These are phyloP conservation scores for Lagorchestes hirsutus DNA, from an alignment of 2,797 vertebrate species.

Conservation along the genomic window DNA sequence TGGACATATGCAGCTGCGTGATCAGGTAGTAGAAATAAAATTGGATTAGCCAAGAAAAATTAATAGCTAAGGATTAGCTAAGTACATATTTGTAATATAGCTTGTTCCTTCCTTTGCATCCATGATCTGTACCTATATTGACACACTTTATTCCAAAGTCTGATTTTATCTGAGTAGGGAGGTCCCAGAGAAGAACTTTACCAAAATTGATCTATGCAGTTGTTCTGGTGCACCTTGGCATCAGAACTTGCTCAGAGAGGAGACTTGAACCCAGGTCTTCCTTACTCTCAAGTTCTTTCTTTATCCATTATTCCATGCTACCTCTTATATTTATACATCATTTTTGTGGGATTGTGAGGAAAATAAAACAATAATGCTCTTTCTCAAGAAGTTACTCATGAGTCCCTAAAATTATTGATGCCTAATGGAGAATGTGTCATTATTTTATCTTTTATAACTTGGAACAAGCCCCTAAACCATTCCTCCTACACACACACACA, in stretches of 20 bases:
- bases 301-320: background rate
- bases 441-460: conserved; percentile 43
- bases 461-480: background rate
- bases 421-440: conserved; percentile 24
- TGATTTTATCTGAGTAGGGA: background rate
- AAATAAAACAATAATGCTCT: conserved; percentile 34
- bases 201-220: background rate
- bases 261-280: background rate
- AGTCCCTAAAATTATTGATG: conserved; percentile 19
- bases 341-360: conserved; percentile 49
- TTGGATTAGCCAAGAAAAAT: conserved; percentile 51
- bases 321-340: conserved; percentile 37
- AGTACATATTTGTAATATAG: conserved; percentile 7
- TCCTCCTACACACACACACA: no score
- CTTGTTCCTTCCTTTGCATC: conserved; percentile 40
- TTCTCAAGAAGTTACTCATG: background rate
- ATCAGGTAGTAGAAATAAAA: conserved; percentile 45
- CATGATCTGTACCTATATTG: background rate
- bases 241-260: background rate
- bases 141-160: background rate
- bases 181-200: background rate
- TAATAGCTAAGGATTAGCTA: conserved; percentile 8
- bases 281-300: background rate
- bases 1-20: conserved; percentile 3
- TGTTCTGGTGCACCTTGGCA: background rate